Conservation (phyloP, 2,888 invertebrate genomes). For the Tipula vernalis region DNA sequence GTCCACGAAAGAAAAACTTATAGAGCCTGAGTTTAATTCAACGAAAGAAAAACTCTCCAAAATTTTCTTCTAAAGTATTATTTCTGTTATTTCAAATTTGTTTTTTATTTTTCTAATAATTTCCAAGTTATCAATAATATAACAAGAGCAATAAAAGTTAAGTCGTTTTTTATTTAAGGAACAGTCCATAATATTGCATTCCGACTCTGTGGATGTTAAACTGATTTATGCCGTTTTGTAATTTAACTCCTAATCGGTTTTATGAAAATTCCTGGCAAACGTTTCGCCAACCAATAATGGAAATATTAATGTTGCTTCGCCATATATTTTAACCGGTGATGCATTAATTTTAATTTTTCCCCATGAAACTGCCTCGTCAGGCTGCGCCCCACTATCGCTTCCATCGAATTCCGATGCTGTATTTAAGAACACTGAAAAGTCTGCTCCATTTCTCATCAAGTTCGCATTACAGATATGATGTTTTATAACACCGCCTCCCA, state of each 20-base stretch:
- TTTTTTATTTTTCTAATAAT: not conserved
- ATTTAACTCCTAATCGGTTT: not conserved
- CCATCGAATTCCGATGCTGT: conserved; percentile 95
- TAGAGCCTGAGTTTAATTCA: not conserved
- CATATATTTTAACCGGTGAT: conserved; percentile 81
- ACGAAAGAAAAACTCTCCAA: not conserved
- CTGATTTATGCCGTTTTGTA: too few relatives aligned
- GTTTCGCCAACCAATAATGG: conserved; percentile 93
- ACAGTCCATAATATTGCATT: not conserved
- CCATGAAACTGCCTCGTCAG: conserved; percentile 98
- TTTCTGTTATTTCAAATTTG: not conserved
- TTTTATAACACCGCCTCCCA: conserved; percentile 95
- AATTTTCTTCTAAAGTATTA: not conserved
- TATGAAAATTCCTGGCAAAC: conserved; percentile 62
- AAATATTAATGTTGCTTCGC: conserved; percentile 88
- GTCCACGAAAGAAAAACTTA: not conserved
- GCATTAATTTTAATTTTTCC: conserved; percentile 89
- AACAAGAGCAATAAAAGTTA: not conserved
- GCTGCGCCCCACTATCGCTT: conserved; percentile 93
- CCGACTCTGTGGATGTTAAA: too few relatives aligned
- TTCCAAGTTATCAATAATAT: not conserved
- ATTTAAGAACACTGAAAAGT: conserved; percentile 90
- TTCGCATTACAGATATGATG: conserved; percentile 99
- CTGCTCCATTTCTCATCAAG: conserved; percentile 97
- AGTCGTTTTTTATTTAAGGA: not conserved